A percentile compares a stretch with the other conserved stretches of the same genome.
Conservation (phyloP, 30 jellyfish, hydroid and myxozoan genomes). For the Hydra vulgaris region DNA sequence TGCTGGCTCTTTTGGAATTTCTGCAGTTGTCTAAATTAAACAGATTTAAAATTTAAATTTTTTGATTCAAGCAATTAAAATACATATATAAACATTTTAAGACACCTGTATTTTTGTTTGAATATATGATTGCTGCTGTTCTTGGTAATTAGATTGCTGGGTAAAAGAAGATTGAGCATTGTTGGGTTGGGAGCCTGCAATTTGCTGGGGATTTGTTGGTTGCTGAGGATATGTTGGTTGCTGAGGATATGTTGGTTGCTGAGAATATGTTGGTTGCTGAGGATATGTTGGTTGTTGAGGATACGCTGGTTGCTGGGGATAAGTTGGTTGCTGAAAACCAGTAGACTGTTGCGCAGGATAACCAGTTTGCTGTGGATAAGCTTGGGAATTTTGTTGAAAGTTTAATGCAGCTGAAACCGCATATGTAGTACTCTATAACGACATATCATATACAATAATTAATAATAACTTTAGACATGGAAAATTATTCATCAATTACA, state of each 20-base stretch:
- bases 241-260: not conserved
- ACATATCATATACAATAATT: no score
- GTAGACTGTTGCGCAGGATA: slow-evolving; percentile 32
- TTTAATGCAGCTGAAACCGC: slow-evolving; percentile 51
- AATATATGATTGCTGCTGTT: slow-evolving; percentile 22
- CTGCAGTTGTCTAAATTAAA: not conserved
- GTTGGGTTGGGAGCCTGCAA: slow-evolving; percentile 21
- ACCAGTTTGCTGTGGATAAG: slow-evolving; percentile 16
- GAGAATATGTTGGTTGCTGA: slow-evolving; percentile 15
- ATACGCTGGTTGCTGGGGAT: slow-evolving; percentile 36
- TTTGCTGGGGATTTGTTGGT: not conserved
- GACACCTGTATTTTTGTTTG: not conserved
- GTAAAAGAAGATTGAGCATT: not conserved
- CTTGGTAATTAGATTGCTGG: not conserved
- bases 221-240: slow-evolving; percentile 18
- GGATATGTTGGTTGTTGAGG: not conserved
- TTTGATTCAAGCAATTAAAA: not conserved
- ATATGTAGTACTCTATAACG: slow-evolving; percentile 34
- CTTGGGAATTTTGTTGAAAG: slow-evolving; percentile 21
- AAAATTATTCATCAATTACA: no score
- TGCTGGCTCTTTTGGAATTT: slow-evolving; percentile 34
- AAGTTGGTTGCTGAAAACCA: slow-evolving; percentile 12
- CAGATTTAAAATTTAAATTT: not conserved
- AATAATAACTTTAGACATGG: no score
- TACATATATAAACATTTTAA: no score